Evolutionary conservation across 2,888 invertebrate genomes (phyloP), one percentile per base, ranked within the genome.

Genomic region (Eubasilissa splendida): DNA sequence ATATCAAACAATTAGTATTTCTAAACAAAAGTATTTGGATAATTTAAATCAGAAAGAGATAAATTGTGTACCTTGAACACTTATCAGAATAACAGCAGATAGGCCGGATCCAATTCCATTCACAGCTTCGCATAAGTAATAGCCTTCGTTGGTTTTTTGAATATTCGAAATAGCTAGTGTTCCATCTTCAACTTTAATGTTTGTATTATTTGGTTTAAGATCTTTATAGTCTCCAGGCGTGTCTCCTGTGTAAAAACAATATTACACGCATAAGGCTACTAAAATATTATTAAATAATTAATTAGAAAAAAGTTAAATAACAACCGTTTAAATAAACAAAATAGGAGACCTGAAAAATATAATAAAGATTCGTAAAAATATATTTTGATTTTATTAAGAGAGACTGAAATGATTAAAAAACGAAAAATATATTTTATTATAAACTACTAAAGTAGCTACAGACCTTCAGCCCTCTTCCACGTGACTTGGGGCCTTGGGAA

Each of bases 391-490:
- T 73, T 54, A 71, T 22, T 54, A 5, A 12, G 10, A 52, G 50
- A 22, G 22, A 22, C 54, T 60, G 14, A 31, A 58, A 12, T 9
- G 14, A 76, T 33, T 14, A 60, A n/a, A 63, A n/a, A 77, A 22
- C 56, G 76, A 74, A 7, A 66, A 77, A 22, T 81, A 11, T 87
- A n/a, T n/a, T 60, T 8, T 8, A 14, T 8, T 8, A 60, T 14
- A 60, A 14, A n/a, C 11, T 60, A n/a, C 11, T n/a, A 14, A 8
- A 60, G 7, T n/a, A 11, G 4, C 63, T 9, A 63, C 31, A 59
- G 92, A 97, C 97, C 97, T 91, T 96, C 96, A 87, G 97, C 97
- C 93, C 96, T 95, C 91, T 97, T 97, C 97, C 97, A 97, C 85
- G 96, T 96, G 71, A 97, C 96, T 87, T 95, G 94, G 85, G 97